Evolutionary conservation across 2,113 vertebrate genomes (phyloP), one percentile per base, ranked within the genome.

Genomic region (Neolamprologus variostigma): DNA sequence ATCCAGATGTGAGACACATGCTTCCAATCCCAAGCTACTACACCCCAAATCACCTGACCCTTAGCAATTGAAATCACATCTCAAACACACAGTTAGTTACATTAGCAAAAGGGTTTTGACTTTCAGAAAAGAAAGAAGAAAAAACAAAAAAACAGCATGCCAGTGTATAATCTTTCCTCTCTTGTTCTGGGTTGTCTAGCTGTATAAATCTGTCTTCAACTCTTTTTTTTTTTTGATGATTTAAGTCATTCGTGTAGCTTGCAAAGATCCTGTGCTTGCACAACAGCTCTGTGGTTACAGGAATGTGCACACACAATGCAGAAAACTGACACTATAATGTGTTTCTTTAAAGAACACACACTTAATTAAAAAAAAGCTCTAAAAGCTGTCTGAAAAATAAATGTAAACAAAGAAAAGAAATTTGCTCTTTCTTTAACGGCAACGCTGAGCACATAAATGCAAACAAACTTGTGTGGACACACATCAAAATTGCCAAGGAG

Each of bases 81-180:
- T 95, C 95, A 96, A 96, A 96, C 96, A 95, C 95, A 78, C 91
- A 92, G 96, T 97, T 96, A 96, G 86, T 88, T 91, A 89, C 81
- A 82, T 89, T 81, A 88, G 83, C 40, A 54, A 84, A 59, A 53
- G 23, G 26, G 73, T 86, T 87, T 92, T 55, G 63, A 79, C 78
- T 90, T 88, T 93, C 54, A 90, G 57, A 59, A 86, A 59, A 84
- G 59, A 85, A 86, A 26, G 84, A 86, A 91, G 0, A 7, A 55
- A 8, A 55, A 59, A 28, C 3, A 53, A 66, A 83, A 86, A 85
- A 86, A 35, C 83, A 87, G 89, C 76, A 80, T 42, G 16, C 37
- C 31, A 50, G 63, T 23, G 31, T 23, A 28, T 21, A 33, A 12
- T 79, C n/a, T 37, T 55, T 80, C 17, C 42, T 61, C 19, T 86